Base-by-base conservation (phyloP, 1,140 invertebrate genomes). In the Cardiocondyla obscurior region DNA sequence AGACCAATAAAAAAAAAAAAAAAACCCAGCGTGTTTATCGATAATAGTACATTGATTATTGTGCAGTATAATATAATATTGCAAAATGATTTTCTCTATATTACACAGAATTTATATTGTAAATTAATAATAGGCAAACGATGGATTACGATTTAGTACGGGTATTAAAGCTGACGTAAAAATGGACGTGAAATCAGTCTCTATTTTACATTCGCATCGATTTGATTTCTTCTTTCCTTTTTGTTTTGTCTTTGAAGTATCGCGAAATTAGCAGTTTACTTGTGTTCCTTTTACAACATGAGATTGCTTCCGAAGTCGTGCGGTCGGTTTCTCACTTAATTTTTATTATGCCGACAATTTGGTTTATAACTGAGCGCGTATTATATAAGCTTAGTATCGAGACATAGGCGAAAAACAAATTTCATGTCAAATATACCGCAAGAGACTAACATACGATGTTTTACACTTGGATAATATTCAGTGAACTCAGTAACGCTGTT, bases 181-280 rank as follows among this genome's bases (percentile, higher is more conserved):
- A 79, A 79, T 79, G 46, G 74, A 67, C 46, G 62, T 82, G n/a
- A 84, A 88, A 87, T 82, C 85, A 86, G 85, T 83, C 85, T 87
- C 82, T 88, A 65, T 51, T 72, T 72, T 81, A 81, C 30, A 81
- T 28, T 81, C 49, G 12, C 36, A 53, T 67, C 49, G 60, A 82
- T 76, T 62, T 76, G 55, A 69, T 74, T 46, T 62, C 46, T 16
- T 46, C n/a, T 55, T n/a, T n/a, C n/a, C n/a, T n/a, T n/a, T n/a
- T n/a, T n/a, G n/a, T n/a, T n/a, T n/a, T n/a, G n/a, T n/a, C n/a
- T 69, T 64, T 49, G 53, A 60, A 84, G 57, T 22, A 55, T 55
- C 16, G 33, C 14, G 57, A 67, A 85, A 73, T 73, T 65, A 33
- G 28, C 72, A 42, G 72, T 19, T 30, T 57, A n/a, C 46, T 72